Base-by-base conservation (phyloP, 64 coral and sea anemone genomes). In the Actinia tenebrosa region DNA sequence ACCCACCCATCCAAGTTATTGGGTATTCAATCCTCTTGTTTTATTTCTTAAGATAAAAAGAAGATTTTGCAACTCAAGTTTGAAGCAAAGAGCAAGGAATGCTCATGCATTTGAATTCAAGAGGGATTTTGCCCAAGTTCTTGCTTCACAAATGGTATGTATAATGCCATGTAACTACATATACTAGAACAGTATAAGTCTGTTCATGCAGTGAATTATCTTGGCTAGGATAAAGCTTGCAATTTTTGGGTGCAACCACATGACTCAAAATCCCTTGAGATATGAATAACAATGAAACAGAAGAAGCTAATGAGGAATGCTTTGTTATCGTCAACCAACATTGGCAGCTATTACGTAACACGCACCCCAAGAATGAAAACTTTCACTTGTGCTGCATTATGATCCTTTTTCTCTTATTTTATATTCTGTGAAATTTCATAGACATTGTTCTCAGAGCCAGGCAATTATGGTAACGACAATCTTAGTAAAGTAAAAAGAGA, bases 91-190 rank as follows among this genome's bases (percentile, higher is more conserved):
- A 80, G 96, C 96, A 47, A 87, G 68, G 44, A 83, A 90, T 92
- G 96, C 96, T 22, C 63, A 89, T 75, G 84, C 96, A 16, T 92
- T 92, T 84, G 96, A 98, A 71, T 95, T 98, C 47, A 95, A 89
- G 75, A 84, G 96, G 90, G 96, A 98, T 87, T 98, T 95, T 94
- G 93, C 86, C 84, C 96, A 98, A 84, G 96, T 98, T 20, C 81
- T 98, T 16, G 80, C 90, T 1, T 84, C 84, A 46, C 90, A 98
- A 69, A 98, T 98, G 96, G 96, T 98, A 88, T 83, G 84, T 20
- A 89, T 50, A 50, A 50, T 50, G 47, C 30, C n/a, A 14, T 80
- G 20, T 47, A 47, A 7, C 30, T 37, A 37, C 30, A 37, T 37
- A 37, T 37, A 37, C 30, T 37, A 37, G 30, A 37, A 37, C 30